Conservation (phyloP, 2,113 vertebrate genomes). For the Toxotes jaculatrix region DNA sequence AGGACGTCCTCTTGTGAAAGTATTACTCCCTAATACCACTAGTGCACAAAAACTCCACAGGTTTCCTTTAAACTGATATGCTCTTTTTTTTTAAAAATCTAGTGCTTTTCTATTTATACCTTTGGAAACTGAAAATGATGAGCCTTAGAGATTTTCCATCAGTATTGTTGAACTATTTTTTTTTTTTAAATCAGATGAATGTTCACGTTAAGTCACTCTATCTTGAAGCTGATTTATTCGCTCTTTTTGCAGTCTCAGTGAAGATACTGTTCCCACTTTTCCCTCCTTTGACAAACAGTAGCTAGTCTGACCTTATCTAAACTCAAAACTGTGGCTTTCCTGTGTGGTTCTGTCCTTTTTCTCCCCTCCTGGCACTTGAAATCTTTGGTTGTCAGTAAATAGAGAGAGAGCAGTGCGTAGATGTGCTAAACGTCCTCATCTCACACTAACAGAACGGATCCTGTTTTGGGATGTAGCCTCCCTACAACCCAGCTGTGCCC, state of each 20-base stretch:
- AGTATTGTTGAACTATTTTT: not conserved
- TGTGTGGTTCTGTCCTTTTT: constrained; percentile 63
- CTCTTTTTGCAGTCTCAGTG: constrained; percentile 10
- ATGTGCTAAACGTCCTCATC: constrained; percentile 57
- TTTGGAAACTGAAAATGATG: not conserved
- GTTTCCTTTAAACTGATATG: not conserved
- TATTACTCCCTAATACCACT: not conserved
- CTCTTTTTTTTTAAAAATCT: no score
- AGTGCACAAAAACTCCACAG: not conserved
- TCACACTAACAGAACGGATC: constrained; percentile 57
- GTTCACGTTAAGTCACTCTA: not conserved
- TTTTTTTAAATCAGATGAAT: not conserved
- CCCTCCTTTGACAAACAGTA: constrained; percentile 34
- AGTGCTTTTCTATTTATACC: not conserved
- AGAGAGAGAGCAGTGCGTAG: constrained; percentile 62
- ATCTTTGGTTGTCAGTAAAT: constrained; percentile 46
- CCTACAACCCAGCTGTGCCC: constrained; percentile 32
- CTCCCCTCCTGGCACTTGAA: constrained; percentile 48
- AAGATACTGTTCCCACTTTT: constrained; percentile 62
- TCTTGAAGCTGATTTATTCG: not conserved
- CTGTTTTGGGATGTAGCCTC: constrained; percentile 50
- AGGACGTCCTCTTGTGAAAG: not conserved
- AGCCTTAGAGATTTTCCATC: not conserved
- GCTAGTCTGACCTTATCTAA: constrained; percentile 52
- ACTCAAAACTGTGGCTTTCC: constrained; percentile 63